A percentile compares a stretch with the other conserved stretches of the same genome.
These are phyloP conservation scores for Trichomycterus rosablanca DNA, from an alignment of 2,113 vertebrate species.

Conservation along the genomic window DNA sequence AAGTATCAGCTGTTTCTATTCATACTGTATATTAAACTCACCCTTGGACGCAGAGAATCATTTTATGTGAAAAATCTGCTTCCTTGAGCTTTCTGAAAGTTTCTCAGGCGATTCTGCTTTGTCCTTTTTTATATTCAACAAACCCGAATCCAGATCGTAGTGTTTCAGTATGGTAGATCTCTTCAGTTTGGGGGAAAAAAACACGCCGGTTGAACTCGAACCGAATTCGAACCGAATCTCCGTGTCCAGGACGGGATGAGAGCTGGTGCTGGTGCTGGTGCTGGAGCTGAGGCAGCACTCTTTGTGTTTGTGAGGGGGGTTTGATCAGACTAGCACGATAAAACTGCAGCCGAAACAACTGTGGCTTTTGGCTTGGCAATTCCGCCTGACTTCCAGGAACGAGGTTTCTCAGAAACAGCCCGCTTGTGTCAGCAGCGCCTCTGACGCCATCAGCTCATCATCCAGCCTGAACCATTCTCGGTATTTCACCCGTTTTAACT, in stretches of 20 bases:
- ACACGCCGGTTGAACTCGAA: too few relatives aligned
- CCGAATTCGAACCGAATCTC: too few relatives aligned
- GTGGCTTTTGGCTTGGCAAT: slow-evolving; percentile 64
- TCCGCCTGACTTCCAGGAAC: slow-evolving; percentile 68
- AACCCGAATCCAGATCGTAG: too few relatives aligned
- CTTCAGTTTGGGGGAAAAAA: too few relatives aligned
- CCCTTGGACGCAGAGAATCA: slow-evolving; percentile 75
- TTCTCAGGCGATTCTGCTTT: background rate
- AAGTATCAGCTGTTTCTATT: too few relatives aligned
- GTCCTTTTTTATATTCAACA: too few relatives aligned
- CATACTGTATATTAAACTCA: slow-evolving; percentile 51
- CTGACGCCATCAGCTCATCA: slow-evolving; percentile 63
- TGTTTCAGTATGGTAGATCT: too few relatives aligned
- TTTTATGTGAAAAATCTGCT: slow-evolving; percentile 34
- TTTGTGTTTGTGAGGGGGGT: too few relatives aligned
- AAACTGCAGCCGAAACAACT: slow-evolving; percentile 17
- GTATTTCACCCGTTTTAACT: background rate
- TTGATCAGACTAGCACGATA: too few relatives aligned
- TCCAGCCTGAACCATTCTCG: slow-evolving; percentile 7
- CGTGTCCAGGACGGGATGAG: too few relatives aligned
- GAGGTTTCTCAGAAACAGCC: slow-evolving; percentile 69
- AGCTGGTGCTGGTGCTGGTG: too few relatives aligned
- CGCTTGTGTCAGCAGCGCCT: slow-evolving; percentile 54
- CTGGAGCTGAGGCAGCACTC: too few relatives aligned
- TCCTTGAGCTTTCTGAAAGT: slow-evolving; percentile 13